These are phyloP conservation scores for Anseranas semipalmata DNA, from an alignment of 2,113 vertebrate genomes.

Conservation along the genomic window DNA sequence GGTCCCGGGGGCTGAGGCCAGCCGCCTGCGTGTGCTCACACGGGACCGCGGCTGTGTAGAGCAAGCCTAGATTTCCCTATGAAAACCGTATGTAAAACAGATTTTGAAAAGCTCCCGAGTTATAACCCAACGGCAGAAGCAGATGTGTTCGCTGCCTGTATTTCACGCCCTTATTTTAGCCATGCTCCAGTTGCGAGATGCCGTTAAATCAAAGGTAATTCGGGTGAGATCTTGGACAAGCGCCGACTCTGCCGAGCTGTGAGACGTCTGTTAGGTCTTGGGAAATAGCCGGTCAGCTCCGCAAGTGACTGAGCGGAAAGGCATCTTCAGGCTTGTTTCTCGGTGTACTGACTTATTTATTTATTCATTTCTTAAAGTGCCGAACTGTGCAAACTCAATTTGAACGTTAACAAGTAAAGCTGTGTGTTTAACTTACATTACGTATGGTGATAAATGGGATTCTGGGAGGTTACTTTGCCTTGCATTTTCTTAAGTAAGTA, in stretches of 20 bases:
- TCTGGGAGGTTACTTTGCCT: not conserved
- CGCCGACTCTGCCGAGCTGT: accelerated
- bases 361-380: not conserved
- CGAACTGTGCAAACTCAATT: not conserved
- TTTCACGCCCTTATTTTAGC: accelerated
- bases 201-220: accelerated
- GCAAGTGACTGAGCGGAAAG: not conserved
- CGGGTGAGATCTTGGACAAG: not conserved
- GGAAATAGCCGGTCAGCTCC: not conserved
- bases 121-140: accelerated
- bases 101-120: not conserved
- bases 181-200: accelerated
- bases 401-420: not conserved
- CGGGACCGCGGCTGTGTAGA: not conserved
- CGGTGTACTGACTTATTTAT: accelerated
- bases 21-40: too few relatives aligned
- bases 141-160: accelerated
- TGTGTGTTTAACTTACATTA: accelerated
- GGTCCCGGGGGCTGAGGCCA: not conserved
- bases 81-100: accelerated
- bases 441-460: too few relatives aligned
- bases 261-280: accelerated
- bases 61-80: accelerated
- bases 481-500: not conserved
- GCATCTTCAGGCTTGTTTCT: not conserved